Evolutionary conservation across 2,113 vertebrate genomes (phyloP), one percentile per base, ranked within the genome.

Genomic region (Atlantisia rogersi): DNA sequence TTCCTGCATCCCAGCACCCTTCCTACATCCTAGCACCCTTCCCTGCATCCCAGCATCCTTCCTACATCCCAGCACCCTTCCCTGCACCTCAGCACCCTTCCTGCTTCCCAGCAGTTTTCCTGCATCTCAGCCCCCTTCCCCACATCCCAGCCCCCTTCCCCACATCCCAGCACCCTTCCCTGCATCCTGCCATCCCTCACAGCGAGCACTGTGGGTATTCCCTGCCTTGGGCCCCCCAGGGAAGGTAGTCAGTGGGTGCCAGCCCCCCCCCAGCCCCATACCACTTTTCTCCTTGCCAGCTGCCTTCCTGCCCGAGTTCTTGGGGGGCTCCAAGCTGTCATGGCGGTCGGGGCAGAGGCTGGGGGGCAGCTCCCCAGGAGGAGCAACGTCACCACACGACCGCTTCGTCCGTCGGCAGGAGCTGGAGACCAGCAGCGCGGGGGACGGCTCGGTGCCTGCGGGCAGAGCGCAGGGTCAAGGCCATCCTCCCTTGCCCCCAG

Each of bases 391-490:
- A 0, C 97, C 95, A 46, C 97, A 91, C 6, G 97, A 96, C 74
- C 97, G 98, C 96, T 97, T 98, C 1, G 98, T 98, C 70, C 97
- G 95, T 37, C 98, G 96, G 89, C 97, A 98, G 58, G 97, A 97
- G 48, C 97, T 97, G 70, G 98, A 97, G 78, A 98, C 97, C 78
- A 98, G 89, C 90, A 99, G 96, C 8, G 98, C 98, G 0, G 99
- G 98, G 48, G 98, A 98, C 12, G 98, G 98, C 92, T 99, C 99
- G 3, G 98, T 98, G 97, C 98, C 99, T 99, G 96, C 2, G 3
- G 40, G 53, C 74, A 70, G 2, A 50, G 12, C 0, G 2, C 6
- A 42, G 40, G 3, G 6, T 56, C 6, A 21, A 44, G 24, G 11
- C 6, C 3, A 11, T 11, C 12, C 20, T 25, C 40, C 39, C 15